phyloP scores from a whole-genome alignment of 1,140 invertebrate species.

The Triops cancriformis region DNA sequence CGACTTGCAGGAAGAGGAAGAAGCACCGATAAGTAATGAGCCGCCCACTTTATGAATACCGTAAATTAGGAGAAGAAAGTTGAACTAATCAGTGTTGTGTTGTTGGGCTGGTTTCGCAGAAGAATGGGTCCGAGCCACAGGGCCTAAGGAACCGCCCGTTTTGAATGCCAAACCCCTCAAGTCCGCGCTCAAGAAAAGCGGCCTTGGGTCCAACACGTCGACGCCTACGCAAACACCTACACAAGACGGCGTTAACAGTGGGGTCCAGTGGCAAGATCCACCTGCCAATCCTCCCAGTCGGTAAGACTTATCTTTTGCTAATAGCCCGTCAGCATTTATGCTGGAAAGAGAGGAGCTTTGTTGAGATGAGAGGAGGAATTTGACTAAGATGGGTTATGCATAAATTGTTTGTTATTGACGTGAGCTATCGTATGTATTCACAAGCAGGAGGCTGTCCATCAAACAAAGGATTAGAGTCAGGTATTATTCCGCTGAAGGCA shows the following conservation, averaged over 20 bases:
- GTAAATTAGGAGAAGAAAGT: not conserved
- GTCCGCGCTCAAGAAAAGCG: constrained; percentile 80
- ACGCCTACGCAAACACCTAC: constrained; percentile 60
- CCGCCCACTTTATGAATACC: not conserved
- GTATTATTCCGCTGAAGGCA: constrained; percentile 52
- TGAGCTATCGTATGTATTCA: constrained; percentile 31
- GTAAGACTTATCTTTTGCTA: constrained; percentile 17
- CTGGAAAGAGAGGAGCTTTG: not conserved
- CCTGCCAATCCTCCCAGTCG: constrained; percentile 19
- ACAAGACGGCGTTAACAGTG: constrained; percentile 47
- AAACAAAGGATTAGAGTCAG: constrained; percentile 83
- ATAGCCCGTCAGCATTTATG: not conserved
- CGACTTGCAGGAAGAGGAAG: constrained; percentile 53
- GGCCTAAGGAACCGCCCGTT: constrained; percentile 46
- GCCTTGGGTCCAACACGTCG: constrained; percentile 45
- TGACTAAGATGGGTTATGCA: not conserved
- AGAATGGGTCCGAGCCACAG: constrained; percentile 82
- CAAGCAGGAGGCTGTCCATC: constrained; percentile 64
- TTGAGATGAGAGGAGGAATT: not conserved
- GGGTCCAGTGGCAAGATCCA: constrained; percentile 43
- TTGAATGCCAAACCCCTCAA: constrained; percentile 82
- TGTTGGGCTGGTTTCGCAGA: constrained; percentile 43
- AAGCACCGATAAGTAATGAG: not conserved
- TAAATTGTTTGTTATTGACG: constrained; percentile 6
- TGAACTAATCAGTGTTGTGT: not conserved